A percentile compares a stretch with the other conserved stretches of the same genome.
Conservation (phyloP, 2,888 invertebrate genomes). For the Diploptera punctata region DNA sequence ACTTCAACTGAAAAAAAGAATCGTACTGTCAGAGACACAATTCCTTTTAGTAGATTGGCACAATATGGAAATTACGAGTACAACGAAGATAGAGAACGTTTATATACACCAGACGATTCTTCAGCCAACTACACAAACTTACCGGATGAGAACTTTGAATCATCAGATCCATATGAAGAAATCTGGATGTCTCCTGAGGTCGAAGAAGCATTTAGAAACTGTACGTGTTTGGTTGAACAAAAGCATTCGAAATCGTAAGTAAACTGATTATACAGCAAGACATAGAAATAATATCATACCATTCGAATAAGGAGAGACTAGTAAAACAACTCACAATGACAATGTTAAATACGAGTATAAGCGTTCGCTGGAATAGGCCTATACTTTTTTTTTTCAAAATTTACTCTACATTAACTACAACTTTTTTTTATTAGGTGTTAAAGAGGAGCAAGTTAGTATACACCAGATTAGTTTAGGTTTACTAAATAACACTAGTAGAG, state of each 20-base stretch:
- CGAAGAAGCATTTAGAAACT: background rate
- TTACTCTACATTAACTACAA: too few species aligned
- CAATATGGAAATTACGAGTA: conserved; percentile 65
- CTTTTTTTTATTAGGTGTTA: too few species aligned
- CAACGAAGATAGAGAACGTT: conserved; percentile 62
- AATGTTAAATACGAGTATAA: too few species aligned
- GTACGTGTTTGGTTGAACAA: background rate
- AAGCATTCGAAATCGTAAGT: background rate
- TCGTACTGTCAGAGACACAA: conserved; percentile 64
- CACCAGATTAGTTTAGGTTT: too few species aligned
- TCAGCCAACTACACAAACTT: background rate
- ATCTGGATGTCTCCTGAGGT: background rate
- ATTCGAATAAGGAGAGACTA: too few species aligned
- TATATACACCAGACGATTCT: conserved; percentile 49
- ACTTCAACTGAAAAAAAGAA: background rate
- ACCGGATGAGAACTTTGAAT: background rate
- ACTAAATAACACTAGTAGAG: too few species aligned
- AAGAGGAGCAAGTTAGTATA: too few species aligned
- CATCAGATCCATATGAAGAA: background rate
- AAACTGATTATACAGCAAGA: too few species aligned
- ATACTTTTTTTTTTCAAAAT: too few species aligned
- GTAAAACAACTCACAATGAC: too few species aligned
- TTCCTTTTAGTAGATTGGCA: conserved; percentile 68
- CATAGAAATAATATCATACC: too few species aligned
- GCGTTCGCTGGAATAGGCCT: too few species aligned